Evolutionary conservation across 2,888 invertebrate species (phyloP), one percentile per base, ranked within the genome.

Genomic region (Phengaris alcon): DNA sequence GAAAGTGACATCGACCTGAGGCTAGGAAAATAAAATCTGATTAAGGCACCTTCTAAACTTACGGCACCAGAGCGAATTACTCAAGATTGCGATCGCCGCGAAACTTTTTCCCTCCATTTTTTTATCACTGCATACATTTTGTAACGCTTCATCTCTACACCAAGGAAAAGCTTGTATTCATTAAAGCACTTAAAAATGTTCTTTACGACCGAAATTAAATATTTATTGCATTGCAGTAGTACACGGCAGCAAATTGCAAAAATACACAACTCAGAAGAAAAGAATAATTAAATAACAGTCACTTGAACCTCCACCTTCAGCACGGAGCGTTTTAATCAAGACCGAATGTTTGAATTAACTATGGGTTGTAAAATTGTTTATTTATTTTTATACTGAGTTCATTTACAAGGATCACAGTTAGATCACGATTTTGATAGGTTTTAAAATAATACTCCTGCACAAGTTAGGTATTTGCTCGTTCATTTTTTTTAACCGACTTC

Each of bases 61-160:
- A 15, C 46, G 69, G 9, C 69, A 48, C 69, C 48, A 69, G 48
- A 69, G 46, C 46, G 69, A 69, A 69, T 69, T 69, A 69, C 48
- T 69, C 69, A 69, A 69, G 69, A 69, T 69, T 69, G 69, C 69
- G 69, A 69, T 69, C 69, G 69, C 46, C 69, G 69, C 69, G 12
- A 48, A 69, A 69, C 69, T 69, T 69, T 59, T 69, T 48, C 69
- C 48, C 48, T 69, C 69, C 15, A 48, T 69, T 69, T 69, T 69
- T 69, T 69, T 69, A 69, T 69, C n/a, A 48, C 69, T 69, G 69
- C 69, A 69, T 69, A 69, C 69, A 69, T 69, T 69, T 69, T 69
- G 69, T 69, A 69, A 69, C 69, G 48, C 8, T 69, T 69, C 69
- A 69, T 69, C 22, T 69, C 69, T 15, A 10, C 69, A 44, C 48